Percentiles rank a stretch among this genome's conserved stretches.
Evolutionary conservation across 2,797 vertebrate genomes (phyloP).

Genomic region (Tachyglossus aculeatus): DNA sequence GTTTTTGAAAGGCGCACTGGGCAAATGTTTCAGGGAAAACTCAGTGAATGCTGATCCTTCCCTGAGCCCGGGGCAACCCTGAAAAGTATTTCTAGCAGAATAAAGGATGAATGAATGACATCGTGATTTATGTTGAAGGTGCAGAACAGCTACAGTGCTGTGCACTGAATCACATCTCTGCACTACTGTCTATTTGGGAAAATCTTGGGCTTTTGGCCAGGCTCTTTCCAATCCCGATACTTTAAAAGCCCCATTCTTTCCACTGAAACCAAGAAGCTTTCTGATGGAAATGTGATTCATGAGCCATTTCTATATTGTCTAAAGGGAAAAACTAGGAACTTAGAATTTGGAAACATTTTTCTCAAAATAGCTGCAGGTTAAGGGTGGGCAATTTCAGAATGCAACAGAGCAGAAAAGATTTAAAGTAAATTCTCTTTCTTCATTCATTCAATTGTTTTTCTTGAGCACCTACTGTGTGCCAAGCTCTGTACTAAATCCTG

Average conservation of each 20-base stretch:
- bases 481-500: too few relatives aligned
- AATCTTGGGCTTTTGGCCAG: background rate
- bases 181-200: background rate
- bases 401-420: too few relatives aligned
- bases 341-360: too few relatives aligned
- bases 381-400: too few relatives aligned
- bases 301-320: too few relatives aligned
- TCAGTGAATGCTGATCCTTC: conserved; percentile 8
- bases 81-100: conserved; percentile 38
- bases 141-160: conserved; percentile 23
- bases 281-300: background rate
- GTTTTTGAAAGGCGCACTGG: background rate
- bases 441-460: too few relatives aligned
- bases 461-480: too few relatives aligned
- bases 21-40: background rate
- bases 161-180: conserved; percentile 1
- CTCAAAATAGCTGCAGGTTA: too few relatives aligned
- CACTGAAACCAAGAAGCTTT: background rate
- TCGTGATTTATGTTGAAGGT: conserved; percentile 27
- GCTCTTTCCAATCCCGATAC: background rate
- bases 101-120: conserved; percentile 23
- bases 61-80: background rate
- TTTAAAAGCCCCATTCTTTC: background rate
- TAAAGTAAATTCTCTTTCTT: too few relatives aligned
- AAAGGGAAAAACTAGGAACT: too few relatives aligned